Evolutionary conservation across 2,113 vertebrate genomes (phyloP).

Genomic region (Pampusana beccarii): DNA sequence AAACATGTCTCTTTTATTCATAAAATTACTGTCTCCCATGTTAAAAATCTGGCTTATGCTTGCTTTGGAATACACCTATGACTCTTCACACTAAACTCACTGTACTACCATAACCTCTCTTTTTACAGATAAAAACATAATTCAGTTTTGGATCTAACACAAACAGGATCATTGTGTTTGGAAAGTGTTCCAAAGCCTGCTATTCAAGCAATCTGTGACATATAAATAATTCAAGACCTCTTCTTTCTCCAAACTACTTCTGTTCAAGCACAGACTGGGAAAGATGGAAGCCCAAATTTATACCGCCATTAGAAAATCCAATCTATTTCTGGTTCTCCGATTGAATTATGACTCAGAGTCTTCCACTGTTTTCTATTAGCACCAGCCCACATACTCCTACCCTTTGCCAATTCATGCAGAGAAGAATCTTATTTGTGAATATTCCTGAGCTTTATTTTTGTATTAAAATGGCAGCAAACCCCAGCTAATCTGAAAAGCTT

Average conservation of each 20-base stretch:
- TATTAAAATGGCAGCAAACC: slow-evolving; percentile 26
- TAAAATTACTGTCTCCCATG: not conserved
- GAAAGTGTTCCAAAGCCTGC: slow-evolving; percentile 67
- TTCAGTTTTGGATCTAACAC: slow-evolving; percentile 65
- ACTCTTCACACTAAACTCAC: not conserved
- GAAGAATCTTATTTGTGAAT: not conserved
- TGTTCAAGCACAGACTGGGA: slow-evolving; percentile 73
- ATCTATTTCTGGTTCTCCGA: slow-evolving; percentile 80
- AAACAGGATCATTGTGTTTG: slow-evolving; percentile 74
- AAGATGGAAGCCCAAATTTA: slow-evolving; percentile 63
- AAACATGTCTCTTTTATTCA: not conserved
- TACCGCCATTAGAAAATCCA: slow-evolving; percentile 76
- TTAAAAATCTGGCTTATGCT: not conserved
- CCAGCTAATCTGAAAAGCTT: slow-evolving; percentile 39
- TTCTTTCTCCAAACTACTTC: slow-evolving; percentile 71
- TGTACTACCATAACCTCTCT: slow-evolving; percentile 3
- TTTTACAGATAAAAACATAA: slow-evolving; percentile 63
- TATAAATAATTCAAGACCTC: slow-evolving; percentile 90
- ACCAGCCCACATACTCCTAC: not conserved
- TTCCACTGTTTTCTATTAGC: slow-evolving; percentile 70
- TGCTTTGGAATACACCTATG: slow-evolving; percentile 12
- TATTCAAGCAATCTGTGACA: slow-evolving; percentile 80
- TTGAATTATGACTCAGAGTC: slow-evolving; percentile 79
- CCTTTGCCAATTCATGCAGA: not conserved
- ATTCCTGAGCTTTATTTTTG: slow-evolving; percentile 1